Conservation (phyloP, 2,113 vertebrate species). For the Aviceda subcristata region DNA sequence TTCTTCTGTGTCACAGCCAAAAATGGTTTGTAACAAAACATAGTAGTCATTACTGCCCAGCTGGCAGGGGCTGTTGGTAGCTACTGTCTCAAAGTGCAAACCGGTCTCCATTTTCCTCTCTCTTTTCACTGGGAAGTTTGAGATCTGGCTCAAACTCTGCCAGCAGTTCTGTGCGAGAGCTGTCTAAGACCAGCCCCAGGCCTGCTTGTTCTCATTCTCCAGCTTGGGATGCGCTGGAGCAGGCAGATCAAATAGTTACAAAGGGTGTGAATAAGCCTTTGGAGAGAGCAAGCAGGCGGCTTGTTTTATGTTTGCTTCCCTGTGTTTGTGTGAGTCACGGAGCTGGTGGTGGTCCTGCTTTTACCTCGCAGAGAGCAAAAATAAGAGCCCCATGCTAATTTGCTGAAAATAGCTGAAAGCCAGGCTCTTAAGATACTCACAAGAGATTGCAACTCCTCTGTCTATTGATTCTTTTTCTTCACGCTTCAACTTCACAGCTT, state of each 20-base stretch:
- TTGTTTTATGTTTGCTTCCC: slow-evolving; percentile 22
- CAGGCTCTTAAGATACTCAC: neutral
- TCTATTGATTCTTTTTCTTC: slow-evolving; percentile 4
- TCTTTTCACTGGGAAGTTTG: neutral
- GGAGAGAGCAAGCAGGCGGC: slow-evolving; percentile 36
- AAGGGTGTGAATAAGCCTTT: slow-evolving; percentile 43
- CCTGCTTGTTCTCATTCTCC: neutral
- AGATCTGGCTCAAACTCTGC: neutral
- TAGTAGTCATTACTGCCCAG: neutral
- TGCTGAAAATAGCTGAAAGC: slow-evolving; percentile 40
- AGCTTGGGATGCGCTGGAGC: neutral
- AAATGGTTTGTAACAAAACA: neutral
- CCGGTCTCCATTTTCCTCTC: neutral
- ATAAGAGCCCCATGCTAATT: slow-evolving; percentile 8
- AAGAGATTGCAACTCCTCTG: neutral
- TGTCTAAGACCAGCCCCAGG: neutral
- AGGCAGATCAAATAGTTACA: neutral
- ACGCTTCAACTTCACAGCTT: neutral
- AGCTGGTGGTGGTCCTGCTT: slow-evolving; percentile 5
- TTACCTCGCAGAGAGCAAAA: slow-evolving; percentile 3
- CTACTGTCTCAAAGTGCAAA: neutral
- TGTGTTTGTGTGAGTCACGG: neutral
- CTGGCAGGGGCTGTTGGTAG: neutral
- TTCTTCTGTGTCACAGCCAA: neutral
- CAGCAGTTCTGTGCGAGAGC: neutral